These are phyloP conservation scores for Cercocebus atys DNA, from an alignment of 2,113 vertebrate genomes.

Conservation along the genomic window DNA sequence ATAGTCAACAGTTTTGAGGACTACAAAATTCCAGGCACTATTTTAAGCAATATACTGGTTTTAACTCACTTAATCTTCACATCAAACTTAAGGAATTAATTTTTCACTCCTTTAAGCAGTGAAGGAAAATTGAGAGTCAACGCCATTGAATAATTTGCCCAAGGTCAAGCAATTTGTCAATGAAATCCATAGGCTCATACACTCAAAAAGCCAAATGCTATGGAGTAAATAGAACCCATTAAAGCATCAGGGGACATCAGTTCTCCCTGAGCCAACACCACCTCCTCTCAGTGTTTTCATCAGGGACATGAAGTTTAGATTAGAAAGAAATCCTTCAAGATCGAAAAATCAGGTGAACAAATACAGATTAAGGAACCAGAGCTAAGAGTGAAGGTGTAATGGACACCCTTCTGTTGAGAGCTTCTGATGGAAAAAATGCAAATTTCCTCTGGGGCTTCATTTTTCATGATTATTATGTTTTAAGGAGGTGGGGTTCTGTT, in stretches of 20 bases:
- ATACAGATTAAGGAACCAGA: background rate
- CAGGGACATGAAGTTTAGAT: background rate
- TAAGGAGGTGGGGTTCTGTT: background rate
- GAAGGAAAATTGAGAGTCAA: background rate
- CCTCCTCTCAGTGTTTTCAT: background rate
- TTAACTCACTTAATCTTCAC: background rate
- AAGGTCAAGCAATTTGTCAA: background rate
- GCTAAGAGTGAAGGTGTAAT: background rate
- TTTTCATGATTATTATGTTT: slow-evolving; percentile 3
- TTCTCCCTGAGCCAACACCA: background rate
- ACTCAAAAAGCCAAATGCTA: background rate
- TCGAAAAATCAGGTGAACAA: background rate
- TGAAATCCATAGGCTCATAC: background rate
- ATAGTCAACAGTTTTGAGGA: background rate
- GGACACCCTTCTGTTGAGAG: background rate
- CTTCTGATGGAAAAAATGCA: background rate
- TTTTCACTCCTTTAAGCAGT: background rate
- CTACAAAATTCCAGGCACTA: background rate
- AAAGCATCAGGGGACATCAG: rapidly evolving
- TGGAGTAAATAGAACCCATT: background rate
- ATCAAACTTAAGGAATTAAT: background rate
- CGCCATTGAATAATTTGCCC: background rate
- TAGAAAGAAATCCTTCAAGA: background rate
- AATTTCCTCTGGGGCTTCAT: background rate
- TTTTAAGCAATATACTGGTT: background rate